Conservation (phyloP, 1,140 invertebrate species). For the Caligus rogercresseyi region DNA sequence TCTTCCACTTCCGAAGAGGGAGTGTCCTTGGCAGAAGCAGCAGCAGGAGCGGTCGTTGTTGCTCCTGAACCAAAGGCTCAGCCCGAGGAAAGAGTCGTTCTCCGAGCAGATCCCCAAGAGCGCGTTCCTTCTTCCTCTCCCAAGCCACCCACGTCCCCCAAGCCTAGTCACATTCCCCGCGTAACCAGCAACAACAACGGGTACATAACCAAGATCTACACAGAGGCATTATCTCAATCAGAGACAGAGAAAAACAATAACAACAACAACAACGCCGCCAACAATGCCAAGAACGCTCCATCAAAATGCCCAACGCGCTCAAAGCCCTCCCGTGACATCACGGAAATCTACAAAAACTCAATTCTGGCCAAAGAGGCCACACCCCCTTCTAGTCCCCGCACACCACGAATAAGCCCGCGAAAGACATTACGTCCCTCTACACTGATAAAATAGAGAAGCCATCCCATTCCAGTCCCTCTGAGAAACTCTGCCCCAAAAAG, state of each 20-base stretch:
- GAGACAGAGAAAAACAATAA: not conserved
- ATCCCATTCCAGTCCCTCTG: not conserved
- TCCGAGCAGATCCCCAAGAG: not conserved
- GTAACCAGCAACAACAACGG: not conserved
- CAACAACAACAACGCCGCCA: not conserved
- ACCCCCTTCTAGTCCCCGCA: constrained; percentile 3
- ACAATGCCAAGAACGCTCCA: too few relatives aligned
- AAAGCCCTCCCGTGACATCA: constrained; percentile 11
- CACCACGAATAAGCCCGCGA: not conserved
- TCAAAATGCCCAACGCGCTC: not conserved
- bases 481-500: constrained; percentile 18
- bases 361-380: not conserved
- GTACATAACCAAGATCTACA: not conserved
- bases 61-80: not conserved
- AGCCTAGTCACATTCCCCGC: not conserved
- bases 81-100: not conserved
- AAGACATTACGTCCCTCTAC: constrained; percentile 21
- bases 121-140: not conserved
- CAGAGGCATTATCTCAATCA: not conserved
- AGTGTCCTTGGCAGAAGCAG: not conserved
- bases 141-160: not conserved
- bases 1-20: not conserved
- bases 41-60: not conserved
- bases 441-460: constrained; percentile 6
- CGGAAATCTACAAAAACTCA: constrained; percentile 9